Evolutionary conservation across 2,113 vertebrate genomes (phyloP).

Genomic region (Spermophilus dauricus): DNA sequence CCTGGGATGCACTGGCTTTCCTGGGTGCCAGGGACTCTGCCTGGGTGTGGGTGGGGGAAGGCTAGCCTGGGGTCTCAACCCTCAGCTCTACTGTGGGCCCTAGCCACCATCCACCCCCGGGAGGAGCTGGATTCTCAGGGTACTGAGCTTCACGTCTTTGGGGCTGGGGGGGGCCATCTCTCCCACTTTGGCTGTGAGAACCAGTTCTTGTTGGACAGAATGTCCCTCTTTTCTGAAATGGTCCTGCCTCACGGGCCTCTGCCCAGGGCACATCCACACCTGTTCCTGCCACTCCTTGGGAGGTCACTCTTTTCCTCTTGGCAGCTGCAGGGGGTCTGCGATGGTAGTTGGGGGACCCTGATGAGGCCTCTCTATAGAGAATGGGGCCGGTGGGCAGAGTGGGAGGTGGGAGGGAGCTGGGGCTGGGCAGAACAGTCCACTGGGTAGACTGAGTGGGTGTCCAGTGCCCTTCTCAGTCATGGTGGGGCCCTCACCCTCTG

Average conservation of each 20-base stretch:
- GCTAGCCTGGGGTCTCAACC: not conserved
- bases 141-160: not conserved
- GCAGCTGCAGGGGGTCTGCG: not conserved
- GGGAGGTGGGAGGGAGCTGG: fast-evolving
- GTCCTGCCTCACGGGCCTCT: not conserved
- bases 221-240: not conserved
- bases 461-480: not conserved
- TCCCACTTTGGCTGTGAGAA: not conserved
- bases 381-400: not conserved
- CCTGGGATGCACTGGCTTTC: not conserved
- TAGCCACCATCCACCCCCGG: not conserved
- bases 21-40: not conserved
- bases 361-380: not conserved
- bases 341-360: not conserved
- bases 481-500: too few relatives aligned
- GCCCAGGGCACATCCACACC: fast-evolving
- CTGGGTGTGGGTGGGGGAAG: not conserved
- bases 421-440: not conserved
- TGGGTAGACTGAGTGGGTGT: not conserved
- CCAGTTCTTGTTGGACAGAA: not conserved
- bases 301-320: not conserved
- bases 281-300: not conserved
- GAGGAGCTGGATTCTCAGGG: not conserved
- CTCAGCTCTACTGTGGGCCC: not conserved
- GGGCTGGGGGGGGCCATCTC: not conserved